A percentile compares a stretch with the other conserved stretches of the same genome.
phyloP scores from a whole-genome alignment of 1,140 invertebrate species.

The Dinoponera quadriceps region DNA sequence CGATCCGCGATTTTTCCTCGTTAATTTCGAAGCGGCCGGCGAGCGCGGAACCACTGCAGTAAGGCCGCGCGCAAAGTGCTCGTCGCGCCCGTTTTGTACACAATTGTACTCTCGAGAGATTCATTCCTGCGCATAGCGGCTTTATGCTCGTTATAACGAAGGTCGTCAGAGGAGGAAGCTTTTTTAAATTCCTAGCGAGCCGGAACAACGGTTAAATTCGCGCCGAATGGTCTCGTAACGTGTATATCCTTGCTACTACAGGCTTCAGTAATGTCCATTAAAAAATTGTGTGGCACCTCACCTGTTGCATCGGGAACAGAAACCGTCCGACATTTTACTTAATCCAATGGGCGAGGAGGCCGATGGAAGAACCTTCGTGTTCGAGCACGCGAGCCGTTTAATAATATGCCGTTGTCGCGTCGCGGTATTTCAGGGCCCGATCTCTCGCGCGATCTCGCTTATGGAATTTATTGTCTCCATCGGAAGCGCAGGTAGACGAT shows the following conservation, averaged over 20 bases:
- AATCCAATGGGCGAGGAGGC: slow-evolving; percentile 73
- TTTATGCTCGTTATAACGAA: slow-evolving; percentile 49
- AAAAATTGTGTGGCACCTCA: slow-evolving; percentile 74
- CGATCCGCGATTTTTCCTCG: slow-evolving; percentile 6
- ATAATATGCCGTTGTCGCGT: slow-evolving; percentile 68
- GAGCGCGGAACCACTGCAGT: too few relatives aligned
- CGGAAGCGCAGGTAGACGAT: slow-evolving; percentile 14
- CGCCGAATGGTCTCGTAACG: slow-evolving; percentile 55
- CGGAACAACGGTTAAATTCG: slow-evolving; percentile 62
- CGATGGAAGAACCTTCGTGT: slow-evolving; percentile 68
- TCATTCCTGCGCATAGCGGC: slow-evolving; percentile 11
- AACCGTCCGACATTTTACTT: slow-evolving; percentile 74
- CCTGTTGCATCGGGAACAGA: slow-evolving; percentile 74
- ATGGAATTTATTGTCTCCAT: slow-evolving; percentile 42
- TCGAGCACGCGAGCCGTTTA: slow-evolving; percentile 67
- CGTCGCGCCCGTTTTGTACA: slow-evolving; percentile 15
- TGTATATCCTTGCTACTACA: slow-evolving; percentile 40
- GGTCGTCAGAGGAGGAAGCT: slow-evolving; percentile 21
- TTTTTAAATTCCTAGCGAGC: slow-evolving; percentile 50
- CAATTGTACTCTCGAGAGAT: slow-evolving; percentile 33
- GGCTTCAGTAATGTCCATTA: slow-evolving; percentile 70
- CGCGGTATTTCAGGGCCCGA: slow-evolving; percentile 57
- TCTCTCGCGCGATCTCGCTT: slow-evolving; percentile 61
- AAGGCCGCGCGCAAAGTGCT: neutral
- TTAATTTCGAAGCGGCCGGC: neutral